Conservation (phyloP, 2,888 invertebrate genomes). For the Dinocampus coccinellae region DNA sequence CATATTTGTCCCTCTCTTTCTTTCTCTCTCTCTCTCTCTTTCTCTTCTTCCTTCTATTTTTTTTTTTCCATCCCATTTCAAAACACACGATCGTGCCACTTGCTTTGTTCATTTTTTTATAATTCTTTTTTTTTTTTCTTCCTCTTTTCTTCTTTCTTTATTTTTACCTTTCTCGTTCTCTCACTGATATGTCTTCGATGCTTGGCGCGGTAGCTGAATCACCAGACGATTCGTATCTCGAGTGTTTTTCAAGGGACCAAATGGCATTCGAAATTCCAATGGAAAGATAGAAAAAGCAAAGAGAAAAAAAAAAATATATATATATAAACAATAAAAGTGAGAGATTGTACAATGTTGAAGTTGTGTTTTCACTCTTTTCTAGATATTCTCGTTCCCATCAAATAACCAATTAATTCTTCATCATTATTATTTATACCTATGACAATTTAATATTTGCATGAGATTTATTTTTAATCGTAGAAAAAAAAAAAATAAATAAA, state of each 20-base stretch:
- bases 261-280: slow-evolving; percentile 17
- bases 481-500: too few species aligned
- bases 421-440: not conserved
- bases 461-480: not conserved
- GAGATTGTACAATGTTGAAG: not conserved
- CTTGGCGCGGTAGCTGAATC: slow-evolving; percentile 21
- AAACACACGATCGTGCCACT: not conserved
- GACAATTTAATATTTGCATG: not conserved
- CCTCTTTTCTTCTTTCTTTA: not conserved
- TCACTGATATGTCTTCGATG: not conserved
- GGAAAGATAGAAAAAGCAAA: slow-evolving; percentile 5
- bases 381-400: not conserved
- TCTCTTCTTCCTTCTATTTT: too few species aligned
- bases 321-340: not conserved
- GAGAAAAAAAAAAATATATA: not conserved
- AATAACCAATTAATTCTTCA: not conserved
- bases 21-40: too few species aligned
- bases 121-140: not conserved
- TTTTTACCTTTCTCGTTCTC: not conserved
- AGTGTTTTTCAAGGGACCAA: slow-evolving; percentile 22
- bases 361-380: not conserved
- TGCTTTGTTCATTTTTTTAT: not conserved
- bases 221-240: slow-evolving; percentile 30
- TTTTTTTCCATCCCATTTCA: too few species aligned
- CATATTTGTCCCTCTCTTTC: not conserved